Evolutionary conservation across 2,888 invertebrate species (phyloP).

Genomic region (Omphaloscelis lunosa): DNA sequence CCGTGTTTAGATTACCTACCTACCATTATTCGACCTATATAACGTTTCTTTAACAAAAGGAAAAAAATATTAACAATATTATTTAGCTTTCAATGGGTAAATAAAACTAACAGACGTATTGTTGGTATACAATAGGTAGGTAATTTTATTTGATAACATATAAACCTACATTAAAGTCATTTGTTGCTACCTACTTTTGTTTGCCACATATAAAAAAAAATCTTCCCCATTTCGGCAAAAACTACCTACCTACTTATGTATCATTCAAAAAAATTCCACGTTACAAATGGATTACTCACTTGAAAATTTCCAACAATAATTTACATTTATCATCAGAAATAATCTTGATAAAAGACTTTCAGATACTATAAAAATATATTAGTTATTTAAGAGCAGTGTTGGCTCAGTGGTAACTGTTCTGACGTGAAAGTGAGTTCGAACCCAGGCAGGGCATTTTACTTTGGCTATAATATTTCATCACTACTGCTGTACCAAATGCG

Average conservation of each 20-base stretch:
- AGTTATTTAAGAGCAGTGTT: background rate
- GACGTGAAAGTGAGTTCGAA: background rate
- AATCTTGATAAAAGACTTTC: slow-evolving; percentile 11
- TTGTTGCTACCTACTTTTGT: background rate
- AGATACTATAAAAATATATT: slow-evolving; percentile 9
- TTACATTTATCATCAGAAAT: slow-evolving; percentile 19
- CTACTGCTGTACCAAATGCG: background rate
- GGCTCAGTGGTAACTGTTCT: too few species aligned
- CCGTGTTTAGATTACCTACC: background rate
- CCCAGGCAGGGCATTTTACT: background rate
- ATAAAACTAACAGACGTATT: background rate
- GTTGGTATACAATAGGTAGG: background rate
- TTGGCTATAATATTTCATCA: background rate
- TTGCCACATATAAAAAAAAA: background rate
- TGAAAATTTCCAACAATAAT: slow-evolving; percentile 12
- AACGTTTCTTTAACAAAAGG: background rate
- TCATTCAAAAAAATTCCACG: slow-evolving; percentile 26
- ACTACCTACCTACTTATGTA: background rate
- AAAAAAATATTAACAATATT: background rate
- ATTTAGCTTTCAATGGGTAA: background rate
- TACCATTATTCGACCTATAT: background rate
- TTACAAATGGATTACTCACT: background rate
- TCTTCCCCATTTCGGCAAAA: background rate
- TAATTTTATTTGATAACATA: slow-evolving; percentile 8
- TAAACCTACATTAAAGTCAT: background rate